Percentiles rank a stretch among this genome's conserved stretches.
Conservation (phyloP, 2,888 invertebrate species). For the Troglohyphantes excavatus region DNA sequence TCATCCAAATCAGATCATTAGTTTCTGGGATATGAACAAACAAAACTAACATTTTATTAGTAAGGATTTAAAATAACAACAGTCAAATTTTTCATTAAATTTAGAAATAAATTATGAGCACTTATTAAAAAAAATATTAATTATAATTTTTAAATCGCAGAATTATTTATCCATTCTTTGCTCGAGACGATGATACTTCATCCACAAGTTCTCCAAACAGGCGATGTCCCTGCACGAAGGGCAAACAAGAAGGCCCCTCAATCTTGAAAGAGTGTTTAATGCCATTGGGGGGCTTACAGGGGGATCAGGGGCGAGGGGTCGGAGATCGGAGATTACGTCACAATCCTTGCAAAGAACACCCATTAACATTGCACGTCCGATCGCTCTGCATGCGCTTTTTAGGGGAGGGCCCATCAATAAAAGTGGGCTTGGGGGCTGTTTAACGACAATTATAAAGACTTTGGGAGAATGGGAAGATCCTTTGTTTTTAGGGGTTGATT, state of each 20-base stretch:
- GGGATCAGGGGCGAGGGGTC: constrained; percentile 40
- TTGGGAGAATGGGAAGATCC: background rate
- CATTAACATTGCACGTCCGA: constrained; percentile 65
- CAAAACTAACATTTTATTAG: too few relatives aligned
- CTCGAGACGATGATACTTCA: background rate
- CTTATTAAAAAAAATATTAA: too few relatives aligned
- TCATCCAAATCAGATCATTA: too few relatives aligned
- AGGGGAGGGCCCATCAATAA: background rate
- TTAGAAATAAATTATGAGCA: too few relatives aligned
- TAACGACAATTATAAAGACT: constrained; percentile 63
- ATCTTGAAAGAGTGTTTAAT: constrained; percentile 70
- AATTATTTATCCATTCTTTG: too few relatives aligned
- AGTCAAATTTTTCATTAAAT: too few relatives aligned
- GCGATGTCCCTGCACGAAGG: constrained; percentile 60
- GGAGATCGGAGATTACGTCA: constrained; percentile 60
- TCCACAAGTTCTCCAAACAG: constrained; percentile 1
- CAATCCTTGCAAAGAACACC: constrained; percentile 62
- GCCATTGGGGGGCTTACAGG: constrained; percentile 68
- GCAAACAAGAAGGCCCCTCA: constrained; percentile 65
- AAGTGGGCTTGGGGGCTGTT: background rate
- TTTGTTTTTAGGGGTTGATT: background rate
- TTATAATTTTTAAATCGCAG: too few relatives aligned
- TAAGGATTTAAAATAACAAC: too few relatives aligned
- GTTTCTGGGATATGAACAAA: too few relatives aligned
- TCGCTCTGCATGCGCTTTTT: constrained; percentile 49